These are phyloP conservation scores for Scytalopus superciliaris DNA, from an alignment of 2,113 vertebrate genomes.

Conservation along the genomic window DNA sequence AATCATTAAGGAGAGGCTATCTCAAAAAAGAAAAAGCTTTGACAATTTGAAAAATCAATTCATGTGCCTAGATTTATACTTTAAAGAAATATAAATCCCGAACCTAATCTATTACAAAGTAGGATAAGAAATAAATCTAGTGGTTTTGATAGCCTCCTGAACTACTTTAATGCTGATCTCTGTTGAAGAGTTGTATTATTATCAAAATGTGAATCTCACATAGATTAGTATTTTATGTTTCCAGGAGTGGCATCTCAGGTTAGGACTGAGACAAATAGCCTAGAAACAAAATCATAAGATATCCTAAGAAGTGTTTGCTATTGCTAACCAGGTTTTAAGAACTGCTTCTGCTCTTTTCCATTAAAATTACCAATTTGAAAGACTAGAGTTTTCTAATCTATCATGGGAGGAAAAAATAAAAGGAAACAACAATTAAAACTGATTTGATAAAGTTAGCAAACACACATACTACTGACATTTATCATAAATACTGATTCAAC, in stretches of 20 bases:
- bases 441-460: not conserved
- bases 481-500: not conserved
- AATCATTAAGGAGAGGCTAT: not conserved
- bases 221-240: constrained; percentile 3
- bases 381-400: not conserved
- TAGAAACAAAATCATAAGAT: not conserved
- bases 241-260: not conserved
- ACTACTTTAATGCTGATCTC: not conserved
- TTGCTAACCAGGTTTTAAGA: not conserved
- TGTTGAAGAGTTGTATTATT: not conserved
- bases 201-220: not conserved
- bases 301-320: not conserved
- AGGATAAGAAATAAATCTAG: constrained; percentile 20
- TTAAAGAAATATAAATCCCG: constrained; percentile 27
- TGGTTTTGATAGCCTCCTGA: not conserved
- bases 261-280: not conserved
- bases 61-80: not conserved
- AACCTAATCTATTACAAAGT: constrained; percentile 2
- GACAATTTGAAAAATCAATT: constrained; percentile 33
- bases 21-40: not conserved
- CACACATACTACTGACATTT: not conserved
- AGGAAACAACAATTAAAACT: not conserved
- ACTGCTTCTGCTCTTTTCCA: not conserved
- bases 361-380: not conserved
- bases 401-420: not conserved